Evolutionary conservation across 2,888 invertebrate genomes (phyloP).

Genomic region (Aricia artaxerxes): DNA sequence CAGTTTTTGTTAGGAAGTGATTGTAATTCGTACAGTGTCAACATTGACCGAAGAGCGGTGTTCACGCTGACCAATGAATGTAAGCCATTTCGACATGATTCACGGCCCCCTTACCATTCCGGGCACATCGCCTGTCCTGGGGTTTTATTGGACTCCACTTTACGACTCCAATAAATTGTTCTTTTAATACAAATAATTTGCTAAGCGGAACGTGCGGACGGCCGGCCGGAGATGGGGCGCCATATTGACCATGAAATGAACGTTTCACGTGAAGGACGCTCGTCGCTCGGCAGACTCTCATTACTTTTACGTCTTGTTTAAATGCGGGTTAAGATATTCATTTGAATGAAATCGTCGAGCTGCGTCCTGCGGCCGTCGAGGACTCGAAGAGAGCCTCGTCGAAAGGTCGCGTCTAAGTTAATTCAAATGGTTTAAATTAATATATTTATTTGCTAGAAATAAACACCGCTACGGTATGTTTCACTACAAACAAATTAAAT

Average conservation of each 20-base stretch:
- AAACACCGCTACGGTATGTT: not conserved
- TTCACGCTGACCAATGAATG: not conserved
- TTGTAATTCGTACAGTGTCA: not conserved
- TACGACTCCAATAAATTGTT: constrained; percentile 24
- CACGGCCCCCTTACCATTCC: not conserved
- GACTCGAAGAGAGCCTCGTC: too few species aligned
- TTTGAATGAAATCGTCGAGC: not conserved
- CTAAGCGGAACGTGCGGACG: constrained; percentile 17
- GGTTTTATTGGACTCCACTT: constrained; percentile 25
- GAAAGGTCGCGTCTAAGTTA: not conserved
- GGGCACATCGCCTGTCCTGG: not conserved
- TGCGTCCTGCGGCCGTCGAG: too few species aligned
- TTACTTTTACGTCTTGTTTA: constrained; percentile 7
- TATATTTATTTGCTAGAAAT: not conserved
- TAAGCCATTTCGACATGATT: not conserved
- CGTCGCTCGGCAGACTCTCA: not conserved
- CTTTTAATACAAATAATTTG: constrained; percentile 26
- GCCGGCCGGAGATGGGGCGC: not conserved
- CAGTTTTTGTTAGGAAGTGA: not conserved
- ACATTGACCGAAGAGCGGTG: not conserved
- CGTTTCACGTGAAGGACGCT: not conserved
- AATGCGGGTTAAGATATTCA: not conserved
- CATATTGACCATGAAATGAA: constrained; percentile 13
- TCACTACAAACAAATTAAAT: too few species aligned
- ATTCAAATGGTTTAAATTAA: not conserved